Evolutionary conservation across 2,113 vertebrate genomes (phyloP), one percentile per base, ranked within the genome.

Genomic region (Ailuropoda melanoleuca): DNA sequence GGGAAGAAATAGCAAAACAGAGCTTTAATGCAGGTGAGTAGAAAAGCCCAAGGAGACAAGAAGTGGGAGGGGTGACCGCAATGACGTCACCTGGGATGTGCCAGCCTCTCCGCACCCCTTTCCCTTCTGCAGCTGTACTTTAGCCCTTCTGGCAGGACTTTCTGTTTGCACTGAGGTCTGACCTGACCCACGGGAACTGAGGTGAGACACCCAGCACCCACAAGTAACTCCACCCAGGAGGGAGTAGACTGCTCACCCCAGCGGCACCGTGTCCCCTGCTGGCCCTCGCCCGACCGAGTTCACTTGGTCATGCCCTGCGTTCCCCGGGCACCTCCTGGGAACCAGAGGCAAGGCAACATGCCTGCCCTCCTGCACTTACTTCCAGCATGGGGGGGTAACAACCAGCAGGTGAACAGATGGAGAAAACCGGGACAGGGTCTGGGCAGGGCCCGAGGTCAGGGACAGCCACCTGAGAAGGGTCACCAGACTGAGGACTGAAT

Each of bases 1-100:
- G 64, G 31, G 37, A 56, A 2, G 9, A 94, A 98, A 93, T 0
- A 18, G 53, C 78, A n/a, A 97, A 97, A 83, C 43, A 95, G 97
- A 95, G 91, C 83, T 37, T 58, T 26, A 53, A 62, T 34, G 46
- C 18, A 75, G 48, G 12, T 37, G 50, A 96, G 87, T 1, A 53
- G 55, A 26, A 78, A 72, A 68, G 26, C 29, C 78, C 64, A 46
- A 80, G n/a, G 37, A 13, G 29, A 13, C 14, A 46, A 29, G 19
- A 31, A 9, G 9, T 1, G 3, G 37, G 2, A 29, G 31, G 46
- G 21, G 24, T 17, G 17, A 53, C 9, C 5, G 21, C 17, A 0
- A 11, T 18, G 31, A 62, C 9, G 55, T 23, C 4, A 8, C n/a
- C 29, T 29, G 26, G 3, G 10, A 66, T 37, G 12, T 4, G 4